Percentiles rank a stretch among this genome's conserved stretches.
phyloP scores from a whole-genome alignment of 2,888 invertebrate species.

The Amphipyra berbera region DNA sequence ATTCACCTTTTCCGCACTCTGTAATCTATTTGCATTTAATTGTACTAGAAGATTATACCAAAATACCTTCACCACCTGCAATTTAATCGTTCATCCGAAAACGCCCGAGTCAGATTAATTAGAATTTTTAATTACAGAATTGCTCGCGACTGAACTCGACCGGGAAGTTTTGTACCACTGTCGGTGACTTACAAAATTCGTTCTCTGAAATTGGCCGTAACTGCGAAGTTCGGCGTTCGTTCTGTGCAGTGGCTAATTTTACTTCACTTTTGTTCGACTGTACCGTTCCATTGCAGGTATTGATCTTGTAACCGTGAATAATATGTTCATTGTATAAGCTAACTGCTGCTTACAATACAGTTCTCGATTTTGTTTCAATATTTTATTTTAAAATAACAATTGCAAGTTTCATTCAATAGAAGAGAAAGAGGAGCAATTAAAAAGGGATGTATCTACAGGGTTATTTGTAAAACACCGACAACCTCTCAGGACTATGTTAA shows the following conservation, averaged over 20 bases:
- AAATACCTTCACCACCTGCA: constrained; percentile 37
- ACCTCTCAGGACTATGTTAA: too few relatives aligned
- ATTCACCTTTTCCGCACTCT: constrained; percentile 5
- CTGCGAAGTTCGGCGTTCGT: constrained; percentile 38
- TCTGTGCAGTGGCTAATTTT: constrained; percentile 50
- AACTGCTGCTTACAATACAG: not conserved
- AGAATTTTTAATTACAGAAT: constrained; percentile 51
- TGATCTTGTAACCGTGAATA: constrained; percentile 24
- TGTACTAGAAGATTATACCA: constrained; percentile 33
- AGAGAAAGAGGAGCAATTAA: too few relatives aligned
- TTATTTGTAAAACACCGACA: too few relatives aligned
- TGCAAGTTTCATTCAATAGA: too few relatives aligned
- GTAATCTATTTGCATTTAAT: constrained; percentile 39
- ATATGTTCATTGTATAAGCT: constrained; percentile 17
- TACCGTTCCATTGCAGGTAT: constrained; percentile 43
- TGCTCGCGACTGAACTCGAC: constrained; percentile 32
- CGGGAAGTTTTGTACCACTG: constrained; percentile 45
- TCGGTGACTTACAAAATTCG: constrained; percentile 51
- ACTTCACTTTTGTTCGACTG: constrained; percentile 44
- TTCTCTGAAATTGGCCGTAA: constrained; percentile 46
- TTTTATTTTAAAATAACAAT: too few relatives aligned
- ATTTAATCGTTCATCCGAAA: constrained; percentile 36
- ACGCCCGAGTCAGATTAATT: constrained; percentile 39
- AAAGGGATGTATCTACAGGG: too few relatives aligned
- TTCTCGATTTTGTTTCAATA: not conserved